Conservation (phyloP, 1,140 invertebrate species). For the Phthorimaea operculella region DNA sequence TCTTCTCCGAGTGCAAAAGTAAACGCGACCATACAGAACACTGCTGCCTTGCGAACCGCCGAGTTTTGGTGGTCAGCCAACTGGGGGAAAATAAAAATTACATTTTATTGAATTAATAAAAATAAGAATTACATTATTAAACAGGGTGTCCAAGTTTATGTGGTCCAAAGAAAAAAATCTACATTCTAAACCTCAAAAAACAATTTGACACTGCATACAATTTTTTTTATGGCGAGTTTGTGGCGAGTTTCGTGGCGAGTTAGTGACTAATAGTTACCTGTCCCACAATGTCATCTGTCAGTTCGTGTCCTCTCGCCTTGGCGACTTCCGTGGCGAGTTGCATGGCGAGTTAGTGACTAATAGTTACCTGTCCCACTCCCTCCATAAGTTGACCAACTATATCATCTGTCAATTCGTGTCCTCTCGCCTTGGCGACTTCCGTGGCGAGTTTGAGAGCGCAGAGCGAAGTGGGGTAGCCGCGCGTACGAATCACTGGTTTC, state of each 20-base stretch:
- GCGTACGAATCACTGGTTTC: conserved; percentile 86
- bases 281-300: conserved; percentile 81
- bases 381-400: conserved; percentile 85
- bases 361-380: conserved; percentile 81
- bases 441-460: conserved; percentile 94
- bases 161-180: too few relatives aligned
- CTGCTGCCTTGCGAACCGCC: conserved; percentile 90
- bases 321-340: conserved; percentile 92
- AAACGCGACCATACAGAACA: conserved; percentile 95
- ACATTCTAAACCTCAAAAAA: conserved; percentile 2
- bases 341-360: conserved; percentile 70
- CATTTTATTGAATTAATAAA: too few relatives aligned
- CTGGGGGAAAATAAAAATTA: conserved; percentile 28
- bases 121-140: too few relatives aligned
- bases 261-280: conserved; percentile 68
- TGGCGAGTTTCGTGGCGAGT: too few relatives aligned
- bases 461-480: conserved; percentile 86
- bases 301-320: conserved; percentile 74
- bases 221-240: too few relatives aligned
- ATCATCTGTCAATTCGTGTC: conserved; percentile 76
- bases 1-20: conserved; percentile 88
- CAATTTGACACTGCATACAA: not conserved
- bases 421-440: conserved; percentile 81
- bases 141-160: too few relatives aligned
- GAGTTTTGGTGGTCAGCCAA: conserved; percentile 91